Evolutionary conservation across 2,113 vertebrate genomes (phyloP).

Genomic region (Mobula hypostoma): DNA sequence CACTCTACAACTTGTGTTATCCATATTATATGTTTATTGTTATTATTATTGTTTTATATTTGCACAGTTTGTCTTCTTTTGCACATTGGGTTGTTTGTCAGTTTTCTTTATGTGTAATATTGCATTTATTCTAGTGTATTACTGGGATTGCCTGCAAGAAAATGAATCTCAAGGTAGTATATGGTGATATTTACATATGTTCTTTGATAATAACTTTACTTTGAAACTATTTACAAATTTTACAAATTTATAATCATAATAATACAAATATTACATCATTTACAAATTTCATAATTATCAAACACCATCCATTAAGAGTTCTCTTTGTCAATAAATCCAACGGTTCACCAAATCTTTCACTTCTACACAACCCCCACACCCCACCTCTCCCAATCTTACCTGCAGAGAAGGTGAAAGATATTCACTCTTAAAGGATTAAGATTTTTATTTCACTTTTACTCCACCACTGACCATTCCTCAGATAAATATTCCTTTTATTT

Average conservation of each 20-base stretch:
- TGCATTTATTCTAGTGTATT: too few species aligned
- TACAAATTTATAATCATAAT: neutral
- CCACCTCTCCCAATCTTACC: neutral
- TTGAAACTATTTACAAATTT: neutral
- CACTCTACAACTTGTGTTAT: too few species aligned
- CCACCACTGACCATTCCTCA: neutral
- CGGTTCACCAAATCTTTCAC: neutral
- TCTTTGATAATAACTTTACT: too few species aligned
- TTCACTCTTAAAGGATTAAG: neutral
- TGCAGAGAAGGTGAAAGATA: neutral
- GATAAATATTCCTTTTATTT: neutral
- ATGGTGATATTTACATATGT: too few species aligned
- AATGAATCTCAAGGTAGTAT: too few species aligned
- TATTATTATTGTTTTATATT: too few species aligned
- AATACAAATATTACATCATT: neutral
- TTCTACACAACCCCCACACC: too few species aligned
- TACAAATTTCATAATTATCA: neutral
- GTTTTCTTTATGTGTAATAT: too few species aligned
- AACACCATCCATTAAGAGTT: neutral
- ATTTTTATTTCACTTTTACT: neutral
- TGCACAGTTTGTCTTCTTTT: too few species aligned
- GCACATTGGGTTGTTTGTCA: too few species aligned
- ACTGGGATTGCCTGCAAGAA: too few species aligned
- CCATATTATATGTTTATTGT: too few species aligned
- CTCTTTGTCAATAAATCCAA: neutral